phyloP scores from a whole-genome alignment of 2,888 invertebrate genomes.

The Leptogaster cylindrica region DNA sequence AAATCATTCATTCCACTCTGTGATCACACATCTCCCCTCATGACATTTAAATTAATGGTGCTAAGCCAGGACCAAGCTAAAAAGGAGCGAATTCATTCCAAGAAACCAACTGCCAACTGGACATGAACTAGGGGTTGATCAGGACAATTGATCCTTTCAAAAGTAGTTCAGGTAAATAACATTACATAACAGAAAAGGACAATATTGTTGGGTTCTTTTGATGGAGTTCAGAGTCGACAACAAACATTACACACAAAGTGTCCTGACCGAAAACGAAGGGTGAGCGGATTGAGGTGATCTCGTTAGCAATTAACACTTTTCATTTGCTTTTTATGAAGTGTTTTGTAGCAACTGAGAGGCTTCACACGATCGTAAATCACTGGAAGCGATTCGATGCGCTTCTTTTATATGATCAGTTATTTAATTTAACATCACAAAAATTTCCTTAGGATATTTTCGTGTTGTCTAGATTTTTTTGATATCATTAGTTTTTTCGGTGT shows the following conservation, averaged over 20 bases:
- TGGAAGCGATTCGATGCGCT: constrained; percentile 22
- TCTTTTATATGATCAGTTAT: too few species aligned
- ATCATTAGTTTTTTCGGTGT: too few species aligned
- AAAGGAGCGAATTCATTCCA: not conserved
- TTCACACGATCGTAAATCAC: constrained; percentile 33
- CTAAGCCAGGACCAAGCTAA: not conserved
- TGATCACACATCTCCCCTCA: constrained; percentile 31
- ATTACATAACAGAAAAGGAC: constrained; percentile 1
- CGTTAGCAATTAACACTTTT: constrained; percentile 37
- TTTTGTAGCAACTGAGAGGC: constrained; percentile 4
- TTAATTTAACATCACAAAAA: too few species aligned
- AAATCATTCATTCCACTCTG: constrained; percentile 1
- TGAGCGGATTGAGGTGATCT: constrained; percentile 12
- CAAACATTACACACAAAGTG: not conserved
- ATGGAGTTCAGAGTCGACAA: too few species aligned
- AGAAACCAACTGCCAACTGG: not conserved
- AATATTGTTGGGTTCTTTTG: not conserved
- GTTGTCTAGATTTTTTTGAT: too few species aligned
- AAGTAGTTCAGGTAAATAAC: constrained; percentile 1
- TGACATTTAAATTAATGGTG: constrained; percentile 43
- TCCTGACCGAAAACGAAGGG: not conserved
- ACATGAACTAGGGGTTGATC: constrained; percentile 5
- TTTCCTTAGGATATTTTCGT: too few species aligned
- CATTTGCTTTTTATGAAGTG: constrained; percentile 37
- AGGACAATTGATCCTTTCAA: constrained; percentile 13